phyloP scores from a whole-genome alignment of 2,113 vertebrate genomes.

The Irena cyanogastra region DNA sequence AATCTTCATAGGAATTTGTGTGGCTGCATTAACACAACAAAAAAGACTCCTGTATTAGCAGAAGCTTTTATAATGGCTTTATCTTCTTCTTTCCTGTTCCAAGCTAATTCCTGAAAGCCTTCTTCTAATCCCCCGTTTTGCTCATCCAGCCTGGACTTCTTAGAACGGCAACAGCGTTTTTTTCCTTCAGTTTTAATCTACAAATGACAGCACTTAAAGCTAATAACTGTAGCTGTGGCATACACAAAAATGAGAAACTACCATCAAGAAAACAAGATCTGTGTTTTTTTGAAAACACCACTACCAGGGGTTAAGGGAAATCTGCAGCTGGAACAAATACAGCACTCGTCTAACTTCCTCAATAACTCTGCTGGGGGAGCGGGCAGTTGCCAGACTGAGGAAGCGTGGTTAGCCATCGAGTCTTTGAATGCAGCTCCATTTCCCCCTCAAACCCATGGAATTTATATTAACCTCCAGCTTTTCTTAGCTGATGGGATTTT shows the following conservation, averaged over 20 bases:
- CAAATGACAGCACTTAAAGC: background rate
- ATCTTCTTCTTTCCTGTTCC: slow-evolving; percentile 17
- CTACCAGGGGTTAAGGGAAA: slow-evolving; percentile 68
- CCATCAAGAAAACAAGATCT: background rate
- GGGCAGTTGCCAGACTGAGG: slow-evolving; percentile 56
- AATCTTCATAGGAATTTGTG: slow-evolving; percentile 42
- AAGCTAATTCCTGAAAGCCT: slow-evolving; percentile 20
- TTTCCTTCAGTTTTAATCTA: background rate
- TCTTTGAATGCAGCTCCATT: slow-evolving; percentile 8
- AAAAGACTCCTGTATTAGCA: slow-evolving; percentile 20
- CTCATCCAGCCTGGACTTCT: slow-evolving; percentile 2
- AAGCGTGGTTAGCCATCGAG: slow-evolving; percentile 54
- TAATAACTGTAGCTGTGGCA: background rate
- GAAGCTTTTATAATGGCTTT: slow-evolving; percentile 35
- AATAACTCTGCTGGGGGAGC: slow-evolving; percentile 48
- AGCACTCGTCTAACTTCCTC: slow-evolving; percentile 57
- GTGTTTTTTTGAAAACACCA: background rate
- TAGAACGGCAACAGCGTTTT: background rate
- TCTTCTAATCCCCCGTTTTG: background rate
- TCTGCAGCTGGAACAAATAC: slow-evolving; percentile 69
- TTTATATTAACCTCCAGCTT: slow-evolving; percentile 64
- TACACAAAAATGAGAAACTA: background rate
- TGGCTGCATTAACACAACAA: slow-evolving; percentile 18
- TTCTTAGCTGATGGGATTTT: background rate
- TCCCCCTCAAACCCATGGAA: slow-evolving; percentile 48